Conservation (phyloP, 2,888 invertebrate species). For the Aphrophora alni region DNA sequence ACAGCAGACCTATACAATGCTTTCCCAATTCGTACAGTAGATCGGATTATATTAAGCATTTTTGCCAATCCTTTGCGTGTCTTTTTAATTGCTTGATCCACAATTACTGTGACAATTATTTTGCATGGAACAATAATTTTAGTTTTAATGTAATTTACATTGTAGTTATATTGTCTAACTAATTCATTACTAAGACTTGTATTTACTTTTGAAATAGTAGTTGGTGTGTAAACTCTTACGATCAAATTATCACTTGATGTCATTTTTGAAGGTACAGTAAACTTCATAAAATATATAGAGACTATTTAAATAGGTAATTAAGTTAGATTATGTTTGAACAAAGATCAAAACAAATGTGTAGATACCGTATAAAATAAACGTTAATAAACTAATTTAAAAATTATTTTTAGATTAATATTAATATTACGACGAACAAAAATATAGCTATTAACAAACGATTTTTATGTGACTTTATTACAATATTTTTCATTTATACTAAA, state of each 20-base stretch:
- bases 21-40: background rate
- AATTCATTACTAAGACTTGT: background rate
- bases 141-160: background rate
- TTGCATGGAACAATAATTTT: background rate
- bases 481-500: background rate
- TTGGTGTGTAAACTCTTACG: background rate
- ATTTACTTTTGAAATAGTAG: background rate
- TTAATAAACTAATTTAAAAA: too few species aligned
- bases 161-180: background rate
- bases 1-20: background rate
- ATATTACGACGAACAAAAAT: background rate
- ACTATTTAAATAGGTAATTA: too few species aligned
- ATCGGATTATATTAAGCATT: background rate
- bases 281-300: too few species aligned
- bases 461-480: background rate
- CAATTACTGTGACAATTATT: background rate
- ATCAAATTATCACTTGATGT: background rate
- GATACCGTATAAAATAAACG: too few species aligned
- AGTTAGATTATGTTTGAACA: too few species aligned
- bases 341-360: too few species aligned
- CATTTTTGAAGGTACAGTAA: too few species aligned
- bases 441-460: background rate
- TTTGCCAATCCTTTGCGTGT: background rate
- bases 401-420: background rate
- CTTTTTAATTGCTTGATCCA: background rate